phyloP scores from a whole-genome alignment of 2,113 vertebrate species.

The Eidolon helvum region DNA sequence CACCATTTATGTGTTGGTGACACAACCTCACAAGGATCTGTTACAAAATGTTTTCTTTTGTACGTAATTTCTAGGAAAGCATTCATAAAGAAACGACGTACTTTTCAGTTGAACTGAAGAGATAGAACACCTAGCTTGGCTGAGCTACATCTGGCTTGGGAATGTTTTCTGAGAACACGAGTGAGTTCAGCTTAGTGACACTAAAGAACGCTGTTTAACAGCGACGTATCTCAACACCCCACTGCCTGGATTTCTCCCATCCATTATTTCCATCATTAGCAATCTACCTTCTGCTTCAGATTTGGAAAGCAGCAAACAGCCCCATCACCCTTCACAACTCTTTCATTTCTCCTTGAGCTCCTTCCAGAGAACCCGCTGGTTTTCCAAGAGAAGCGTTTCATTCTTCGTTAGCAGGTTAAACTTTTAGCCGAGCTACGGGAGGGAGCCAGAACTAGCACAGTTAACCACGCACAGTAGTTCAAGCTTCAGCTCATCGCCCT shows the following conservation, averaged over 20 bases:
- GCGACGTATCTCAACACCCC: neutral
- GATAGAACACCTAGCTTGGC: neutral
- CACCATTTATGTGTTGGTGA: neutral
- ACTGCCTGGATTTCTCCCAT: neutral
- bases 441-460: neutral
- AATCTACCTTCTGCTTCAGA: neutral
- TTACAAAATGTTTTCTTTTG: neutral
- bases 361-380: neutral
- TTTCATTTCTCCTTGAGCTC: neutral
- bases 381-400: neutral
- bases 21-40: neutral
- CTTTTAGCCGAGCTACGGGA: neutral
- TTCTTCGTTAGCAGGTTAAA: neutral
- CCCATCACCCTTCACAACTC: neutral
- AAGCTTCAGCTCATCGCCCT: neutral
- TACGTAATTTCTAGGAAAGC: constrained; percentile 36
- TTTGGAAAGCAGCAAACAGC: neutral
- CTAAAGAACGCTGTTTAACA: neutral
- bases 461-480: fast-evolving
- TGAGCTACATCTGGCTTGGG: neutral
- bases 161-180: neutral
- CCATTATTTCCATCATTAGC: neutral
- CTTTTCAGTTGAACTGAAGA: neutral
- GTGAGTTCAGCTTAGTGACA: neutral
- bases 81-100: neutral